Evolutionary conservation across 1,140 invertebrate genomes (phyloP).

Genomic region (Zaprionus kolodkinae): DNA sequence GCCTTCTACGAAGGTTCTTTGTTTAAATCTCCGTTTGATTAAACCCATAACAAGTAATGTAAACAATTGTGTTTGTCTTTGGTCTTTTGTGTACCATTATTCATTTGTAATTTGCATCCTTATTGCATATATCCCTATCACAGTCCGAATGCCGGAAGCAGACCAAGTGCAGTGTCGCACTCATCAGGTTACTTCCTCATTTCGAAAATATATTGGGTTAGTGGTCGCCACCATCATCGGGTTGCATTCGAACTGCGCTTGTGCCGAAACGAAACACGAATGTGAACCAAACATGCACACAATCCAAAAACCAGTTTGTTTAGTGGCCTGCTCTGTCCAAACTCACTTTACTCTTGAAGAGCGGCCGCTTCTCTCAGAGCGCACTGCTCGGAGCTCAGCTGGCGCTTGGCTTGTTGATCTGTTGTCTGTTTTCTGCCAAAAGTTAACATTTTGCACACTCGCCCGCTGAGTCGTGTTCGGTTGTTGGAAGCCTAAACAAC

Average conservation of each 20-base stretch:
- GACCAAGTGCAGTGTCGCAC: conserved; percentile 14
- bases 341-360: conserved; percentile 27
- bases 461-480: conserved; percentile 56
- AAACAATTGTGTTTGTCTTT: conserved; percentile 31
- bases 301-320: conserved; percentile 42
- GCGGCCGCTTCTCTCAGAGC: conserved; percentile 42
- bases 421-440: conserved; percentile 56
- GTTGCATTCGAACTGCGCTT: conserved; percentile 28
- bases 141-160: conserved; percentile 63
- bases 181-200: conserved; percentile 58
- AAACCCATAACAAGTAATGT: conserved; percentile 74
- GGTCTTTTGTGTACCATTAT: conserved; percentile 6
- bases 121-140: conserved; percentile 39
- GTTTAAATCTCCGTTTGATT: conserved; percentile 78
- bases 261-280: not conserved
- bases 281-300: conserved; percentile 9
- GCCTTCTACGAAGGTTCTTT: conserved; percentile 62
- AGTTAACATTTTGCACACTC: conserved; percentile 68
- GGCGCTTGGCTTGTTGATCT: conserved; percentile 10
- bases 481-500: conserved; percentile 64
- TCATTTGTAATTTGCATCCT: conserved; percentile 25
- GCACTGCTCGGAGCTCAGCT: conserved; percentile 48
- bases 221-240: conserved; percentile 30
- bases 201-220: conserved; percentile 62
- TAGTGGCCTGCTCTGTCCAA: conserved; percentile 6